Conservation (phyloP, 2,888 invertebrate species). For the Leptura quadrifasciata region DNA sequence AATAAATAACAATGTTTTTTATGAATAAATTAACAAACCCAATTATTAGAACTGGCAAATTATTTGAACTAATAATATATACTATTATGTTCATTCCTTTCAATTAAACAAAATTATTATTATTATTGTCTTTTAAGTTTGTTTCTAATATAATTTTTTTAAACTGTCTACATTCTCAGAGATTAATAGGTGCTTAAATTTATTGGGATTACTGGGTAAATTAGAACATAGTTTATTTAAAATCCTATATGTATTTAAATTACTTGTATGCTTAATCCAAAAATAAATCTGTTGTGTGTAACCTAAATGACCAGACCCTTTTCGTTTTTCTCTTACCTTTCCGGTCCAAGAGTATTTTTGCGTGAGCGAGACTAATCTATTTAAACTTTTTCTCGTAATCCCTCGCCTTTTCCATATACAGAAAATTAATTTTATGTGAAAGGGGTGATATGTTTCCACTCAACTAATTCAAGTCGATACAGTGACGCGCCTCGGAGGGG, state of each 20-base stretch:
- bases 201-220: neutral
- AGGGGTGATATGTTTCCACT: constrained; percentile 50
- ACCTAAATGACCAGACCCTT: constrained; percentile 41
- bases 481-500: neutral
- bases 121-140: too few relatives aligned
- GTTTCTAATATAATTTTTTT: neutral
- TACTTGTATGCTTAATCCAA: constrained; percentile 26
- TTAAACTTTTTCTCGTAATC: constrained; percentile 54
- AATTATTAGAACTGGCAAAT: too few relatives aligned
- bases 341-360: constrained; percentile 44
- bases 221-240: neutral
- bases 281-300: constrained; percentile 49
- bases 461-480: constrained; percentile 30
- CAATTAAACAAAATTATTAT: too few relatives aligned
- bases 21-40: too few relatives aligned
- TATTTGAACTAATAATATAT: too few relatives aligned
- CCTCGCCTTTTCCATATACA: constrained; percentile 51
- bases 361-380: constrained; percentile 43
- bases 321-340: constrained; percentile 41
- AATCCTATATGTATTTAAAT: constrained; percentile 6
- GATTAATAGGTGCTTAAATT: neutral
- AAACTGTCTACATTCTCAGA: neutral
- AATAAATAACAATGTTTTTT: too few relatives aligned
- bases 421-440: constrained; percentile 58
- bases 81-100: too few relatives aligned